A percentile compares a stretch with the other conserved stretches of the same genome.
Conservation (phyloP, 2,113 vertebrate species). For the Dinomys branickii region DNA sequence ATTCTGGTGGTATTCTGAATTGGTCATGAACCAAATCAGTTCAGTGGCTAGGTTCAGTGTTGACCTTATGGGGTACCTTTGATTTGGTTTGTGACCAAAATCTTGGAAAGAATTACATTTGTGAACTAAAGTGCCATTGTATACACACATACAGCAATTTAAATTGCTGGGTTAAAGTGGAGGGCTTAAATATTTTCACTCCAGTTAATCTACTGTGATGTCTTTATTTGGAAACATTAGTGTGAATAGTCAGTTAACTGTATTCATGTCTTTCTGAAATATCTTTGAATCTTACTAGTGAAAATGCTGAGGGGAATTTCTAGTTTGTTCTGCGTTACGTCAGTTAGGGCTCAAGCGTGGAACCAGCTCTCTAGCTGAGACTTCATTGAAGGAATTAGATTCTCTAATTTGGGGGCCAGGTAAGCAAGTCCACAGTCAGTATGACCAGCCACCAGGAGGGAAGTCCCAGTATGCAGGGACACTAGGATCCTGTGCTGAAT, state of each 20-base stretch:
- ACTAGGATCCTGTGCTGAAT: rapidly evolving
- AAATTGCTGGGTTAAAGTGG: not conserved
- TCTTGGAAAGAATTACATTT: not conserved
- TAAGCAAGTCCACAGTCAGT: not conserved
- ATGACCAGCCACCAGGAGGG: not conserved
- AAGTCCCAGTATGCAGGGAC: not conserved
- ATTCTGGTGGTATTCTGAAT: not conserved
- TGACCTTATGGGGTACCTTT: not conserved
- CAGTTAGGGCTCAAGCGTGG: not conserved
- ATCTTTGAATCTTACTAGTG: not conserved
- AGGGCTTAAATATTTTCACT: not conserved
- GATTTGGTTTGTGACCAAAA: not conserved
- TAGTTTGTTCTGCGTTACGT: not conserved
- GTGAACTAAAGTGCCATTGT: not conserved
- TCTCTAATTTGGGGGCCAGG: not conserved
- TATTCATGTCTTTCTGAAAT: not conserved
- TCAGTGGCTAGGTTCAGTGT: not conserved
- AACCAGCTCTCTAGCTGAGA: not conserved
- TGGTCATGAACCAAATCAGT: not conserved
- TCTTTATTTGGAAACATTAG: not conserved
- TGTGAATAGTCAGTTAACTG: not conserved
- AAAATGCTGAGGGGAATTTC: not conserved
- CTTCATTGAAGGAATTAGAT: not conserved
- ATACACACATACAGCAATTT: not conserved
- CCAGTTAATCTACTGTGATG: not conserved